Conservation (phyloP, 2,888 invertebrate species). For the Liopterus haemorrhoidalis region DNA sequence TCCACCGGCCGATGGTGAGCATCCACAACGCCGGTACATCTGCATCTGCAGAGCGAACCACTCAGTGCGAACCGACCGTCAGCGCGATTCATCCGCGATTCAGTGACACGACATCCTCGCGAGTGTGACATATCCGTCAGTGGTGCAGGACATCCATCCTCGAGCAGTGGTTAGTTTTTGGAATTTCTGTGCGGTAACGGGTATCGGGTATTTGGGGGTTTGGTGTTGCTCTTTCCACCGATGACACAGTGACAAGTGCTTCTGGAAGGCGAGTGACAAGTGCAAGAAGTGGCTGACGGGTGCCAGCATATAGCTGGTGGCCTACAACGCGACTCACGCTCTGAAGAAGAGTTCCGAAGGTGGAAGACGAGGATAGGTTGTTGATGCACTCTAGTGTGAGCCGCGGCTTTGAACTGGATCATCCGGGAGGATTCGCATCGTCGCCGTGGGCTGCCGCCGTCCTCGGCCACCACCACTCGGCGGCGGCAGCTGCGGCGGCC, state of each 20-base stretch:
- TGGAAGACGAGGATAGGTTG: conserved; percentile 28
- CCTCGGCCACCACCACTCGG: conserved; percentile 55
- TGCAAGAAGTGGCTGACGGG: conserved; percentile 26
- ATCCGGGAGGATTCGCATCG: conserved; percentile 64
- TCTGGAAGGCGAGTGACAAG: no score
- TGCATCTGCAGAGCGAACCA: conserved; percentile 5
- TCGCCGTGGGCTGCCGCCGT: conserved; percentile 73
- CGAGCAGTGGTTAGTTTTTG: conserved; percentile 17
- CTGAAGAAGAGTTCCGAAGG: not conserved
- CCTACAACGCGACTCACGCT: not conserved
- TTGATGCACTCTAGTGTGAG: conserved; percentile 43
- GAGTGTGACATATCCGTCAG: conserved; percentile 29
- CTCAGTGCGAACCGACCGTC: conserved; percentile 14
- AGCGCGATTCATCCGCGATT: conserved; percentile 10
- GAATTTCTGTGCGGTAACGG: not conserved
- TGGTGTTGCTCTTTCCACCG: no score
- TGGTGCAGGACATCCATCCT: conserved; percentile 28
- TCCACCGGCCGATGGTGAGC: conserved; percentile 29
- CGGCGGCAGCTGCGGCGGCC: conserved; percentile 45
- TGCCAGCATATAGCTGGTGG: no score
- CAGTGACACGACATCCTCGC: no score
- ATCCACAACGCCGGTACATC: no score
- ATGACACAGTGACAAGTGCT: no score
- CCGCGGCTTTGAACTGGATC: conserved; percentile 58
- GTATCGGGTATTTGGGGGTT: not conserved